Evolutionary conservation across 2,113 vertebrate genomes (phyloP).

Genomic region (Pollimyrus isidori): DNA sequence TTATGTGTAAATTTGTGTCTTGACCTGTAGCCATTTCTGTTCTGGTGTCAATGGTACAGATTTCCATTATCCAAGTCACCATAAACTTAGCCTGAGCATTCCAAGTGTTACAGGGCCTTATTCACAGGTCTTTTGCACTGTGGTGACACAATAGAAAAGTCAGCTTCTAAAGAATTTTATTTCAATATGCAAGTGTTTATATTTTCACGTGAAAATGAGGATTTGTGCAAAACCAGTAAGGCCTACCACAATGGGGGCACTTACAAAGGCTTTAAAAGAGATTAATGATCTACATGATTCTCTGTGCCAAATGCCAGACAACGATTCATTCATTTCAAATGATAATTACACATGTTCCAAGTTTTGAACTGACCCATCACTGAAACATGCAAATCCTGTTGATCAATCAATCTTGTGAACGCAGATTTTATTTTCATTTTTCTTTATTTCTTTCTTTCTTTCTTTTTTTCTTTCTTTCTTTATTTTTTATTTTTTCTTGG

Average conservation of each 20-base stretch:
- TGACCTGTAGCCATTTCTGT: neutral
- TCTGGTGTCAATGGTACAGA: neutral
- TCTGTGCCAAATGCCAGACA: neutral
- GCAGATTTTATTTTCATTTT: neutral
- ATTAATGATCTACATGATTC: neutral
- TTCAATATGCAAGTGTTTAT: neutral
- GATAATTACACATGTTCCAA: neutral
- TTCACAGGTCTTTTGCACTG: neutral
- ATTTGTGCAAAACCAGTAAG: neutral
- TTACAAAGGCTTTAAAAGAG: neutral
- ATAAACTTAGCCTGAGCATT: neutral
- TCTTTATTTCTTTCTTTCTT: neutral
- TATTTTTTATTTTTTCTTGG: neutral
- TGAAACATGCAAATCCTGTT: neutral
- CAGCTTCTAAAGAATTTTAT: neutral
- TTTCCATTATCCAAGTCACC: neutral
- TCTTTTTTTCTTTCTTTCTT: neutral
- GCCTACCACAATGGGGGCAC: neutral
- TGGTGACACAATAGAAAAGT: neutral
- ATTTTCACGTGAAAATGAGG: neutral
- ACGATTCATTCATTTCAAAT: neutral
- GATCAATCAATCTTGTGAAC: neutral
- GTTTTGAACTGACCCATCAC: neutral
- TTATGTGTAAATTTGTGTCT: neutral
- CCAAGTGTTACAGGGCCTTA: neutral